phyloP scores from a whole-genome alignment of 2,888 invertebrate genomes.

The Capitulum mitella region DNA sequence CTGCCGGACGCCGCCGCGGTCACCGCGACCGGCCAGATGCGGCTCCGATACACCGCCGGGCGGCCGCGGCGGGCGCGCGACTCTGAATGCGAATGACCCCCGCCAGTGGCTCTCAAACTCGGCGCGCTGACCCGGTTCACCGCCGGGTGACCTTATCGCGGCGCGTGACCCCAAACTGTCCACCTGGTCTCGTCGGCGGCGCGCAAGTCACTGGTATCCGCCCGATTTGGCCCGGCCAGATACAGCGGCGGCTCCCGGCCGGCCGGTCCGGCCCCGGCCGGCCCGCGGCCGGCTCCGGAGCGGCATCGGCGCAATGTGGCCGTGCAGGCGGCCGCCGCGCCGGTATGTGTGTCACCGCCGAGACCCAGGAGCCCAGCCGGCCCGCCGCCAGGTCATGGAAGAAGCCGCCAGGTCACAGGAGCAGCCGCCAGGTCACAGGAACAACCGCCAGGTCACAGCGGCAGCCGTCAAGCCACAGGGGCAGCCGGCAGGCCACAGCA shows the following conservation, averaged over 20 bases:
- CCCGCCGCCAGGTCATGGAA: background rate
- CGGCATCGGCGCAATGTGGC: no score
- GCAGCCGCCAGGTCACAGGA: no score
- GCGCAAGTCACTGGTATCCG: background rate
- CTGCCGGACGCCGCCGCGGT: no score
- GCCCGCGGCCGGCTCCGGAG: background rate
- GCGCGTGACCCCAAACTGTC: constrained; percentile 8
- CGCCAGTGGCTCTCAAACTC: background rate
- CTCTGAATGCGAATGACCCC: no score
- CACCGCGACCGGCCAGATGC: no score
- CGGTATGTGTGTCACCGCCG: constrained; percentile 5
- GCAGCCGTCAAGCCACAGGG: no score
- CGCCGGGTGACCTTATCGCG: background rate
- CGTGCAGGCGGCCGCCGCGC: background rate
- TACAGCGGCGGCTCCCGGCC: background rate
- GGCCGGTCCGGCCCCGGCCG: background rate
- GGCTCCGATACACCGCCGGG: no score
- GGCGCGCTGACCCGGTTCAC: no score
- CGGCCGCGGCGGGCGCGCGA: no score
- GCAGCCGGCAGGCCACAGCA: no score
- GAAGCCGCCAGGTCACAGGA: no score
- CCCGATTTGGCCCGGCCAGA: background rate
- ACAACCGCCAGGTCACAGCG: no score
- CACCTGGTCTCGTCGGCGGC: background rate
- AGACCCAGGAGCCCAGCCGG: background rate